Evolutionary conservation across 2,113 vertebrate species (phyloP).

Genomic region (Pagrus major): DNA sequence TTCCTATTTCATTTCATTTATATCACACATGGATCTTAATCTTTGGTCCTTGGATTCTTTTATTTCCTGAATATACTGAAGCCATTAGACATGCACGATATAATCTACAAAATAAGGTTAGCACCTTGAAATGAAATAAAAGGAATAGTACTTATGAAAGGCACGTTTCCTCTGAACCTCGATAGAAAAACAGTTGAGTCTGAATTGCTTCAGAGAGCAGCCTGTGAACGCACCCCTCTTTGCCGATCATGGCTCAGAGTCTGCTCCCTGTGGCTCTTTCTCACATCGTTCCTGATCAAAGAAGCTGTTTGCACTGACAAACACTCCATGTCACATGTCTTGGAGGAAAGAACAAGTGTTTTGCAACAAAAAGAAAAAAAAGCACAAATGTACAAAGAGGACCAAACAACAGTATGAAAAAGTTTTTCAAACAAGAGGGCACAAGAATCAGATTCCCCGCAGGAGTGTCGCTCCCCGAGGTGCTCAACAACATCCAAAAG

Average conservation of each 20-base stretch:
- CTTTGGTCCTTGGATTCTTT: neutral
- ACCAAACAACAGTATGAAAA: neutral
- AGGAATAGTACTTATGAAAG: neutral
- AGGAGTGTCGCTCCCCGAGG: neutral
- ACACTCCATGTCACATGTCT: neutral
- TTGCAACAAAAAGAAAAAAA: neutral
- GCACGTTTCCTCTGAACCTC: neutral
- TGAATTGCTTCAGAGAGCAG: conserved; percentile 24
- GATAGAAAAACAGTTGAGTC: neutral
- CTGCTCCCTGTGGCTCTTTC: neutral
- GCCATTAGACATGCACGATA: neutral
- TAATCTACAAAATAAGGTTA: conserved; percentile 2
- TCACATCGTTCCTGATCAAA: conserved; percentile 29
- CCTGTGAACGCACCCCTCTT: neutral
- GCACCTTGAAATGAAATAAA: neutral
- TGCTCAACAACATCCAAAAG: conserved; percentile 24
- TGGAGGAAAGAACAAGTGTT: neutral
- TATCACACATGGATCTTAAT: neutral
- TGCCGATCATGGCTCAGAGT: neutral
- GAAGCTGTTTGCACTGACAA: neutral
- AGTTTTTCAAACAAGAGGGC: neutral
- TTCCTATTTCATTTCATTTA: neutral
- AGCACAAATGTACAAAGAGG: neutral
- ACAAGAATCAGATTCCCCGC: neutral
- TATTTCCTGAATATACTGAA: neutral